Evolutionary conservation across 2,113 vertebrate species (phyloP).

Genomic region (Rhegmatorhina hoffmannsi): DNA sequence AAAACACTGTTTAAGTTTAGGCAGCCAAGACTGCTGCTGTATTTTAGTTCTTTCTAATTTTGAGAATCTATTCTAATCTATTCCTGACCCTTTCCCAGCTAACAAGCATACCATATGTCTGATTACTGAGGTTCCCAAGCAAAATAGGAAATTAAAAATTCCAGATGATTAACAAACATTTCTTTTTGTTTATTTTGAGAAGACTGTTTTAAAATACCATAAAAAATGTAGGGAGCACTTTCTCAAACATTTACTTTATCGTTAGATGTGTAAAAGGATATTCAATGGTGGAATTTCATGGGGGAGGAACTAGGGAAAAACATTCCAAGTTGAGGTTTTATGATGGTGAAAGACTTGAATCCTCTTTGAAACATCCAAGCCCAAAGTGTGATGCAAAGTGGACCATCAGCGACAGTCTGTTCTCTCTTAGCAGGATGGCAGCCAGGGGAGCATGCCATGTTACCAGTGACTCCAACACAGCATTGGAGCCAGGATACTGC

Average conservation of each 20-base stretch:
- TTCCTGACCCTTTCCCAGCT: constrained; percentile 50
- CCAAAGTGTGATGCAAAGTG: neutral
- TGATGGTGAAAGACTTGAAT: neutral
- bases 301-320: neutral
- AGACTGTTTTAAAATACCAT: constrained; percentile 8
- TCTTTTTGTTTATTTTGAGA: constrained; percentile 64
- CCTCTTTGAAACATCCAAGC: neutral
- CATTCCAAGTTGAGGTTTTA: neutral
- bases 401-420: accelerated
- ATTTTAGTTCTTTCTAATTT: constrained; percentile 45
- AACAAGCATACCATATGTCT: constrained; percentile 66
- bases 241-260: neutral
- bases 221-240: neutral
- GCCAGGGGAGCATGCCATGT: neutral
- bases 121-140: constrained; percentile 59
- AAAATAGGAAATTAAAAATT: constrained; percentile 70
- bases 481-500: accelerated
- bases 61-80: constrained; percentile 34
- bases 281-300: neutral
- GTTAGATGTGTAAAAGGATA: neutral
- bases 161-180: constrained; percentile 59
- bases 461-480: neutral
- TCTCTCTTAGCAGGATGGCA: neutral
- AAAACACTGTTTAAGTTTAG: constrained; percentile 10
- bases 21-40: constrained; percentile 14